Evolutionary conservation across 2,888 invertebrate species (phyloP), one percentile per base, ranked within the genome.

Genomic region (Agrochola macilenta): DNA sequence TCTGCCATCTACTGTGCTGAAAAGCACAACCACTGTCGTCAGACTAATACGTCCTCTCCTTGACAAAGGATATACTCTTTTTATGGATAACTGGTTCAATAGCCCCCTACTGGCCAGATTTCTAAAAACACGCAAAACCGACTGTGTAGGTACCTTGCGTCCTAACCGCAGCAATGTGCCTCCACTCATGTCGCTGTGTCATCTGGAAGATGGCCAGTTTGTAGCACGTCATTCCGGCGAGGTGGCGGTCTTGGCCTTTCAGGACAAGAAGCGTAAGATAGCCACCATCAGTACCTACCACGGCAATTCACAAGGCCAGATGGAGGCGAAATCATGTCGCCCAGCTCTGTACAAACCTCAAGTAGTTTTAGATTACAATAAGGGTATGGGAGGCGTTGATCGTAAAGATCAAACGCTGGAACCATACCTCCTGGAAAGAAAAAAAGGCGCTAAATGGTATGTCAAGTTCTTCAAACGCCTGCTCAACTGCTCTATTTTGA

Each of bases 201-300:
- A 11, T 5, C n/a, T 69, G 35, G 20, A 69, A n/a, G 69, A 69
- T 20, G 69, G 69, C n/a, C 69, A 69, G 54, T 57, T 57, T 57
- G 20, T 11, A 39, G 69, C 69, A 0, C 69, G 69, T 69, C 69
- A 57, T 57, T 57, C 30, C 54, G 69, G 69, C 69, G 54, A 69
- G 39, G 39, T 69, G n/a, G 20, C 11, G 39, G 69, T 69, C 69
- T 57, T 69, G 39, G 39, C 69, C 43, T 69, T 54, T n/a, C 69
- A 69, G 69, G 69, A 69, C 35, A 54, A n/a, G 35, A 39, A 39
- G 17, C 54, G 54, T 17, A 69, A 54, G n/a, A 20, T 69, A 17
- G 35, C n/a, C 17, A 54, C 69, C 69, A 69, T 69, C 69, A 54
- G 54, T 54, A 54, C 69, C n/a, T 69, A 39, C 69, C 69, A 69